Evolutionary conservation across 2,888 invertebrate genomes (phyloP), one percentile per base, ranked within the genome.

Genomic region (Macaria notata): DNA sequence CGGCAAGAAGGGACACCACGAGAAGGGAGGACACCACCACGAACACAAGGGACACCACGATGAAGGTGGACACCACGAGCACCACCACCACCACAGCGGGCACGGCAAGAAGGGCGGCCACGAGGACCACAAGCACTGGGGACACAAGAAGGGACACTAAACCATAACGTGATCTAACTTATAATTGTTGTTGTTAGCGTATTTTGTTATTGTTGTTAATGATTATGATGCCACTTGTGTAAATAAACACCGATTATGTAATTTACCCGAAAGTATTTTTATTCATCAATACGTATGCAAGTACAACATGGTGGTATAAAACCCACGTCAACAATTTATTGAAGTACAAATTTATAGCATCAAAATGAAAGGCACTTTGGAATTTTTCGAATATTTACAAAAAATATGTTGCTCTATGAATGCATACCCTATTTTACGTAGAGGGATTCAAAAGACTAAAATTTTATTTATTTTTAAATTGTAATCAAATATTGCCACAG

Each of bases 41-140:
- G 95, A 95, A 8, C 94, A 96, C 74, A 94, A 95, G 69, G 96
- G 96, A 0, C 95, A 96, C 84, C 95, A 96, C 81, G 94, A 95
- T 63, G 94, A 94, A 63, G 95, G 94, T 33, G 95, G 96, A 39
- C 95, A 96, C 73, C 94, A 96, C 58, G 94, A 95, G 66, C 95
- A 96, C 72, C 94, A 95, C 80, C 93, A 94, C 59, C 95, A 96
- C 79, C 94, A 95, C 67, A 92, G 93, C 66, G 93, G 94, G 56
- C 93, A 95, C 69, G 96, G 94, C 63, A 95, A 96, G 86, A 96
- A 96, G 79, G 96, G 95, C 8, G 95, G 94, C 46, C 94, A 95
- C 70, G 95, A 95, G 64, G 94, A 95, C 69, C 95, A 96, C 83
- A 96, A 96, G 76, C 93, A 95, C 77, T 96, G 96, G 95, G 95